These are phyloP conservation scores for Polyommatus iphigenia DNA, from an alignment of 2,888 invertebrate genomes.

Conservation along the genomic window DNA sequence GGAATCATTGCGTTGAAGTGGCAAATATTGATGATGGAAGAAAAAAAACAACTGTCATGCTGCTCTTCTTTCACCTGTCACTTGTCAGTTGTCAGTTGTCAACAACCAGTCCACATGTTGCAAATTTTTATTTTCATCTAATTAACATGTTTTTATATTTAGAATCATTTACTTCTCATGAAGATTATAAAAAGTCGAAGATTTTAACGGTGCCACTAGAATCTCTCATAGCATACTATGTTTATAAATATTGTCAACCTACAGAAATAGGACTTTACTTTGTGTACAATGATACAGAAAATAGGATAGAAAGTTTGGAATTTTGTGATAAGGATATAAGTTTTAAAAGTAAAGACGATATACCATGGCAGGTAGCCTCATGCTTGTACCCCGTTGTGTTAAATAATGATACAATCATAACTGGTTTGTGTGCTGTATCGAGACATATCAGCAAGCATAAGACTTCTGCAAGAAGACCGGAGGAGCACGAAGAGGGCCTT, in stretches of 20 bases:
- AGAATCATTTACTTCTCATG: constrained; percentile 50
- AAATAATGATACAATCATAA: constrained; percentile 82
- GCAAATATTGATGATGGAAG: no score
- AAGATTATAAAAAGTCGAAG: constrained; percentile 46
- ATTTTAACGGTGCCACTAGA: constrained; percentile 73
- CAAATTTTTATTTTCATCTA: constrained; percentile 32
- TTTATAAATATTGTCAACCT: constrained; percentile 80
- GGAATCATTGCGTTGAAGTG: no score
- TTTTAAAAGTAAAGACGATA: constrained; percentile 52
- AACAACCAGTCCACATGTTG: no score
- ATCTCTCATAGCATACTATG: constrained; percentile 82
- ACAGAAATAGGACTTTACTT: constrained; percentile 64
- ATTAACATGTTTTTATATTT: constrained; percentile 57
- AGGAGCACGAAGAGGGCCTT: constrained; percentile 74
- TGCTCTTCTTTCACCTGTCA: no score
- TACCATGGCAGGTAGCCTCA: constrained; percentile 72
- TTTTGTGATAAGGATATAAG: constrained; percentile 55
- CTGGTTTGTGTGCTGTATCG: constrained; percentile 88
- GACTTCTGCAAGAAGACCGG: constrained; percentile 40
- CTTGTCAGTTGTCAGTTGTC: no score
- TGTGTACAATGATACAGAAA: constrained; percentile 53
- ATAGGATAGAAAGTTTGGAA: constrained; percentile 47
- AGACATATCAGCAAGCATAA: constrained; percentile 62
- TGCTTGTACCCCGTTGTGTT: constrained; percentile 84
- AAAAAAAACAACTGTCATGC: no score